Evolutionary conservation across 2,888 invertebrate species (phyloP).

Genomic region (Auanema sp.): DNA sequence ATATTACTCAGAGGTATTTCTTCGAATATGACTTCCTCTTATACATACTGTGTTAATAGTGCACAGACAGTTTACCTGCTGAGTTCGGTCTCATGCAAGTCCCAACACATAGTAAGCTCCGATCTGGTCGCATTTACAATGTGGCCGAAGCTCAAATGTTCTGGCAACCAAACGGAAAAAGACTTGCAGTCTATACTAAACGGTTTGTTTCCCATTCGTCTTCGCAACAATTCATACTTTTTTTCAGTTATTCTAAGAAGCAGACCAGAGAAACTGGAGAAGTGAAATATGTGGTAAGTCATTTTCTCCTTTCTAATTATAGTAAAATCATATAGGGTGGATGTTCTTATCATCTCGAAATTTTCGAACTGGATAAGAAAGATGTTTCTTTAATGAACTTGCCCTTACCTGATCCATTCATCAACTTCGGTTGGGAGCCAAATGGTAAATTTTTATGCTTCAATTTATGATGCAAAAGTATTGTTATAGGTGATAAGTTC

Average conservation of each 20-base stretch:
- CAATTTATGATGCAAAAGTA: not conserved
- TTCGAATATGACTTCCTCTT: not conserved
- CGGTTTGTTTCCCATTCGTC: slow-evolving; percentile 12
- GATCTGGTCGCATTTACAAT: slow-evolving; percentile 74
- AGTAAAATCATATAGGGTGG: slow-evolving; percentile 72
- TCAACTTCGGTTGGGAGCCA: slow-evolving; percentile 96
- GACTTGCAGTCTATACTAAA: slow-evolving; percentile 89
- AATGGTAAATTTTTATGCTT: slow-evolving; percentile 27
- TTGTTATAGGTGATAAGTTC: slow-evolving; percentile 82
- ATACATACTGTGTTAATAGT: slow-evolving; percentile 12
- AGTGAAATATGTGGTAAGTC: slow-evolving; percentile 80
- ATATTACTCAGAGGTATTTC: slow-evolving; percentile 91
- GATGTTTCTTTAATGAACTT: slow-evolving; percentile 97
- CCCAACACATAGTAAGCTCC: slow-evolving; percentile 66
- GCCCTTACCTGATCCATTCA: slow-evolving; percentile 78
- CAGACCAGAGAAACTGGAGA: slow-evolving; percentile 88
- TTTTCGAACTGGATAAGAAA: slow-evolving; percentile 84
- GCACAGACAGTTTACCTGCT: slow-evolving; percentile 46
- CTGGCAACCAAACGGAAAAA: slow-evolving; percentile 89
- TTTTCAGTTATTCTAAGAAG: slow-evolving; percentile 67
- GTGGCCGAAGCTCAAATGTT: slow-evolving; percentile 97
- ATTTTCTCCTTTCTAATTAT: not conserved
- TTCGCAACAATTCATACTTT: not conserved
- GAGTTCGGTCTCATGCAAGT: slow-evolving; percentile 59
- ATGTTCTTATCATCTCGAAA: slow-evolving; percentile 96